phyloP scores from a whole-genome alignment of 2,113 vertebrate genomes.

The Globicephala melas region DNA sequence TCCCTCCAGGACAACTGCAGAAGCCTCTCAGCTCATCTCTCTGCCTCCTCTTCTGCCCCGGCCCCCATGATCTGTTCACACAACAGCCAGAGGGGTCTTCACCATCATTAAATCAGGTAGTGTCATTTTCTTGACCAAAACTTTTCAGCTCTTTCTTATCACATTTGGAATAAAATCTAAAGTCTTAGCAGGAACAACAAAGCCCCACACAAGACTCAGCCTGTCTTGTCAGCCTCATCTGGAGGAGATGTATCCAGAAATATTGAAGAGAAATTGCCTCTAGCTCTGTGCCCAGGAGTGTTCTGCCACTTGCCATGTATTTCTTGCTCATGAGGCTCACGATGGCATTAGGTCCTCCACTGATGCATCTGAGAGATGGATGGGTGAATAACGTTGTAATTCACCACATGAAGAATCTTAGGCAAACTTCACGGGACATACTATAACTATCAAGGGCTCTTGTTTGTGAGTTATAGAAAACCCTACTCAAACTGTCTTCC shows the following conservation, averaged over 20 bases:
- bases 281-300: background rate
- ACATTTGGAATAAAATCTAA: background rate
- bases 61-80: background rate
- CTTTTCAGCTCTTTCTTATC: background rate
- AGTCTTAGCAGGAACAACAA: background rate
- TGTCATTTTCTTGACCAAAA: background rate
- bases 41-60: no score
- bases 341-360: background rate
- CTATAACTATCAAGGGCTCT: background rate
- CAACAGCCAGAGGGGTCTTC: background rate
- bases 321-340: background rate
- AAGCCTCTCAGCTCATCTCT: background rate
- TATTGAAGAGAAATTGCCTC: background rate
- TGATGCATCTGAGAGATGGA: background rate
- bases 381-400: background rate
- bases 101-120: background rate
- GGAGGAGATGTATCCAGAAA: background rate
- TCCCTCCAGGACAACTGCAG: background rate
- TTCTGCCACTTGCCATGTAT: background rate
- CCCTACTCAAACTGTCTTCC: background rate
- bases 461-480: background rate
- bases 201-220: background rate
- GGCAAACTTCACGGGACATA: background rate
- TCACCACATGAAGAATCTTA: background rate
- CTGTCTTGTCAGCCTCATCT: background rate